phyloP scores from a whole-genome alignment of 1,140 invertebrate species.

The Drosophila bipectinata region DNA sequence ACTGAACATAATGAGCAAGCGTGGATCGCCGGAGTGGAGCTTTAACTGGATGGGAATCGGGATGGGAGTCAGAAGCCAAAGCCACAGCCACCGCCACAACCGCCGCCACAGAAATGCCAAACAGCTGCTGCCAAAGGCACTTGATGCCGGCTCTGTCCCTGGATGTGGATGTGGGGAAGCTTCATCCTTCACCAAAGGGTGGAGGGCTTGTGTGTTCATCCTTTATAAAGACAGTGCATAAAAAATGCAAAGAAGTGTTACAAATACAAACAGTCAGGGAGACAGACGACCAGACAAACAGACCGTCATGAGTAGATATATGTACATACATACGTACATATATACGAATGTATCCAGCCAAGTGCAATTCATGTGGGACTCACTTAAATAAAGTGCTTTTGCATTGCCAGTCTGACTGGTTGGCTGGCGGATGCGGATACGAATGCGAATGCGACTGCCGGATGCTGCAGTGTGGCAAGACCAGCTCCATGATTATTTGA shows the following conservation, averaged over 20 bases:
- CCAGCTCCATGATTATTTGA: conserved; percentile 68
- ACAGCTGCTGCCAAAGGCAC: conserved; percentile 67
- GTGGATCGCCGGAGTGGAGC: conserved; percentile 16
- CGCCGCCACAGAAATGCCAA: conserved; percentile 54
- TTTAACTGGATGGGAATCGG: conserved; percentile 1
- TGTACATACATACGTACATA: background rate
- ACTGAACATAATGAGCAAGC: conserved; percentile 61
- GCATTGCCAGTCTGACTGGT: conserved; percentile 70
- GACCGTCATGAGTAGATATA: conserved; percentile 1
- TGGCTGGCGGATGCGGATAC: conserved; percentile 50
- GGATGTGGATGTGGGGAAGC: conserved; percentile 12
- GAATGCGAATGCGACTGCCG: conserved; percentile 48
- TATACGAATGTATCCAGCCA: conserved; percentile 33
- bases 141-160: conserved; percentile 27
- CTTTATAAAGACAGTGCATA: conserved; percentile 64
- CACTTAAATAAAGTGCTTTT: conserved; percentile 84
- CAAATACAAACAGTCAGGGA: conserved; percentile 73
- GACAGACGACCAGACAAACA: conserved; percentile 29
- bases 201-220: conserved; percentile 45
- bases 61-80: conserved; percentile 27
- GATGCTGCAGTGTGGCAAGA: conserved; percentile 50
- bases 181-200: conserved; percentile 7
- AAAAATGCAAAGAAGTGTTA: conserved; percentile 76
- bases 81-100: conserved; percentile 37
- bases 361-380: conserved; percentile 83